Conservation (phyloP, 1,140 invertebrate species). For the Dendroctonus ponderosae region DNA sequence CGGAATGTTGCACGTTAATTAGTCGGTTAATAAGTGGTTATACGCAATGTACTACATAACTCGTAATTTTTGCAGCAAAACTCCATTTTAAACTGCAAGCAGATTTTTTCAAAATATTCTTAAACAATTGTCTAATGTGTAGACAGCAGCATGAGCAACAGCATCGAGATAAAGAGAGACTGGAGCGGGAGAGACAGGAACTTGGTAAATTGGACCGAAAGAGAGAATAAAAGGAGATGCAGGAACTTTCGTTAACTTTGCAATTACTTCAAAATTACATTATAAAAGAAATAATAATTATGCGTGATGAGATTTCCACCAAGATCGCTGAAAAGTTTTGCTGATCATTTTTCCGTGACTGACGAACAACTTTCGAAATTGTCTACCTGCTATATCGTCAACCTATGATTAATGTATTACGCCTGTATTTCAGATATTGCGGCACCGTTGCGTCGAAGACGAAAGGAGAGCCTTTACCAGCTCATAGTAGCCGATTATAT, state of each 20-base stretch:
- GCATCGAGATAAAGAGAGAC: slow-evolving; percentile 59
- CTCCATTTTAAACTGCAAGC: no score
- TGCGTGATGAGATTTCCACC: slow-evolving; percentile 29
- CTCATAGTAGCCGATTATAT: slow-evolving; percentile 55
- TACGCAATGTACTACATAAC: no score
- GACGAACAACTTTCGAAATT: slow-evolving; percentile 1
- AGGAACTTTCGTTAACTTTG: slow-evolving; percentile 54
- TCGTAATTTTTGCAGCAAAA: no score
- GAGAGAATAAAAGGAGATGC: slow-evolving; percentile 59
- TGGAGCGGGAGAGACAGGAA: slow-evolving; percentile 53
- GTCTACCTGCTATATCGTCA: not conserved
- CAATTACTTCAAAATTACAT: no score
- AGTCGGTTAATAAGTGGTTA: no score
- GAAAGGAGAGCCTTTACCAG: slow-evolving; percentile 57
- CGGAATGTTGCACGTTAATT: no score
- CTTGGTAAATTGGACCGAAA: slow-evolving; percentile 55
- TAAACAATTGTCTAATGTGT: no score
- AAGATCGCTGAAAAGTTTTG: slow-evolving; percentile 21
- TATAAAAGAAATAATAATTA: no score
- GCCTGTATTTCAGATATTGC: slow-evolving; percentile 25
- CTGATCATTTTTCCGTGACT: slow-evolving; percentile 15
- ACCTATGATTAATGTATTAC: not conserved
- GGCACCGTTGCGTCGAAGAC: slow-evolving; percentile 49
- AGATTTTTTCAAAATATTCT: no score
- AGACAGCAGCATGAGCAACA: slow-evolving; percentile 55